Evolutionary conservation across 1,140 invertebrate species (phyloP).

Genomic region (Drosophila cardini): DNA sequence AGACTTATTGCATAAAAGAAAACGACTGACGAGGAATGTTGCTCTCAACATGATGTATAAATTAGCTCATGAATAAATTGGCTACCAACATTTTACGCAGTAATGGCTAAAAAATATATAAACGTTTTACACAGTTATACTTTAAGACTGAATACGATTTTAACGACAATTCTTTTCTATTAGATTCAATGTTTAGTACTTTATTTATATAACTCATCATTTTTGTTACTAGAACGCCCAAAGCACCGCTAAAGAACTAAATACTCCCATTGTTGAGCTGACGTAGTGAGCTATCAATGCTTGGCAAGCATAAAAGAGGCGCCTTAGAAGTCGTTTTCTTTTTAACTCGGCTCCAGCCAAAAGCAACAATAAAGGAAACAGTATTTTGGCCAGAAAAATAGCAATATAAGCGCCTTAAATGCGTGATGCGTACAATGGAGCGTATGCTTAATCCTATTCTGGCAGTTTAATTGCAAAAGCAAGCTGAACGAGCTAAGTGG

Average conservation of each 20-base stretch:
- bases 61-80: too few species aligned
- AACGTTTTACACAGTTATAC: too few species aligned
- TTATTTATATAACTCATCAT: too few species aligned
- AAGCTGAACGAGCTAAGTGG: background rate
- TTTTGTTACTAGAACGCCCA: too few species aligned
- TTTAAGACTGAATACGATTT: too few species aligned
- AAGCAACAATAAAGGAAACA: background rate
- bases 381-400: constrained; percentile 5
- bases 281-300: constrained; percentile 1
- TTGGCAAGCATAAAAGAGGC: background rate
- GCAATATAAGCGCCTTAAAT: constrained; percentile 67
- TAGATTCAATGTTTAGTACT: background rate
- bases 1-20: background rate
- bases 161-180: too few species aligned
- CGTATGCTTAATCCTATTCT: constrained; percentile 78
- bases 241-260: background rate
- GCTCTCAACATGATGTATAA: background rate
- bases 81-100: too few species aligned
- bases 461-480: constrained; percentile 67
- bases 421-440: constrained; percentile 60
- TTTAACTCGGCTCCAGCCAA: background rate
- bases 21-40: background rate
- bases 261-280: background rate
- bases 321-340: constrained; percentile 17
- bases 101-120: too few species aligned